Conservation (phyloP, 2,888 invertebrate species). For the Ypsolopha scabrella region DNA sequence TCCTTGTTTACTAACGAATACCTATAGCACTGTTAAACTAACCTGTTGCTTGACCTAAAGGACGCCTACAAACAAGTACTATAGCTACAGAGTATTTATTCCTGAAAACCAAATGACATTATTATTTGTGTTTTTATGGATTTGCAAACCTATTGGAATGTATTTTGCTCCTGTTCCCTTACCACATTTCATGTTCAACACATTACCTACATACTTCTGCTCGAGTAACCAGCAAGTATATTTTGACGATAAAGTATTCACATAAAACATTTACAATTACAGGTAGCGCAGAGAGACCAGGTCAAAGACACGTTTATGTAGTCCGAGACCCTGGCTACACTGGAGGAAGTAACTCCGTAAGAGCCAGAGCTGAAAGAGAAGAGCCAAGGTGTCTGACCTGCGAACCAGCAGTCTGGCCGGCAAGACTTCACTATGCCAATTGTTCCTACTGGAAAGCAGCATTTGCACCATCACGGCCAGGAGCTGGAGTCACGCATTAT, state of each 20-base stretch:
- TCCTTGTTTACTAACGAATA: not conserved
- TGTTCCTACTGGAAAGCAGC: slow-evolving; percentile 89
- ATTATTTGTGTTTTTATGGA: too few species aligned
- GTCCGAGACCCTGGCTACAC: slow-evolving; percentile 82
- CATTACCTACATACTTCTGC: too few species aligned
- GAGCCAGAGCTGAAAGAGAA: slow-evolving; percentile 65
- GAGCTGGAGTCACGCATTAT: slow-evolving; percentile 70
- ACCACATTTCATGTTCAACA: too few species aligned
- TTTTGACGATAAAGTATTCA: not conserved
- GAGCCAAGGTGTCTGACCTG: slow-evolving; percentile 91
- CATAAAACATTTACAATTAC: slow-evolving; percentile 21
- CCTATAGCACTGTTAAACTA: too few species aligned
- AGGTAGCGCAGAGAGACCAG: slow-evolving; percentile 87
- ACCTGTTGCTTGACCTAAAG: too few species aligned
- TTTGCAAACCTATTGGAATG: too few species aligned
- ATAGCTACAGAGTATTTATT: too few species aligned
- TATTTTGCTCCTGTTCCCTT: too few species aligned
- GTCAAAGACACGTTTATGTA: slow-evolving; percentile 90
- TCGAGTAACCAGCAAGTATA: too few species aligned
- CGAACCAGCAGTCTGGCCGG: slow-evolving; percentile 84
- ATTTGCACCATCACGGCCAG: slow-evolving; percentile 70
- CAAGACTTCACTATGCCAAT: slow-evolving; percentile 83
- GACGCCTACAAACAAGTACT: too few species aligned
- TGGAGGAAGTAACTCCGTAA: slow-evolving; percentile 58
- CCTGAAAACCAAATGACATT: too few species aligned